Percentiles rank a stretch among this genome's conserved stretches.
Evolutionary conservation across 2,797 vertebrate species (phyloP).

Genomic region (Melanogrammus aeglefinus): DNA sequence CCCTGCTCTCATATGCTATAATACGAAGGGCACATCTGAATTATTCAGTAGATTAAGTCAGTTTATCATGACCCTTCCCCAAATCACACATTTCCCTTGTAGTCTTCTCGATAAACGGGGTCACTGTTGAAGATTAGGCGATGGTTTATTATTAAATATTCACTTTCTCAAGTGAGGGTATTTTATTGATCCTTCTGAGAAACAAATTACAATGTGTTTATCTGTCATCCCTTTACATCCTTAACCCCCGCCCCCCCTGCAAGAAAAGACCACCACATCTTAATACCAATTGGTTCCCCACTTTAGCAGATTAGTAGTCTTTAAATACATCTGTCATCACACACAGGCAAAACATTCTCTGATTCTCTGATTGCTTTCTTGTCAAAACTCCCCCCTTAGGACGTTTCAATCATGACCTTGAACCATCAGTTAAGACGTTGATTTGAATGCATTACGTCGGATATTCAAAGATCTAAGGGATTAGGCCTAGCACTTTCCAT

Average conservation of each 20-base stretch:
- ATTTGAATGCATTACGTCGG: slow-evolving; percentile 35
- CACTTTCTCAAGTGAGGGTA: slow-evolving; percentile 78
- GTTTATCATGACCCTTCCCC: slow-evolving; percentile 55
- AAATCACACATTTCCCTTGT: slow-evolving; percentile 35
- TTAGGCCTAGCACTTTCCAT: slow-evolving; percentile 5
- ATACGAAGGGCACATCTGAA: slow-evolving; percentile 57
- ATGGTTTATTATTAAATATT: slow-evolving; percentile 75
- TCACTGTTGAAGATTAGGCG: slow-evolving; percentile 83
- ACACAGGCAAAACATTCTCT: slow-evolving; percentile 66
- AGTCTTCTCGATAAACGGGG: slow-evolving; percentile 75
- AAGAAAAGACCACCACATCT: slow-evolving; percentile 71
- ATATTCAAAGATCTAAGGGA: not conserved
- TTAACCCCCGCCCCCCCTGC: slow-evolving; percentile 53
- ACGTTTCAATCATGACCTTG: no score
- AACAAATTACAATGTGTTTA: slow-evolving; percentile 85
- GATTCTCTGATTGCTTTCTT: slow-evolving; percentile 68
- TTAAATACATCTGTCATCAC: slow-evolving; percentile 72
- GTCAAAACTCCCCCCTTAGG: slow-evolving; percentile 40
- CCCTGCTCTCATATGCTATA: slow-evolving; percentile 53
- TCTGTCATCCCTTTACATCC: slow-evolving; percentile 56
- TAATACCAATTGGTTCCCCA: slow-evolving; percentile 61
- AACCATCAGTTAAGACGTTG: slow-evolving; percentile 35
- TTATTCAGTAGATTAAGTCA: slow-evolving; percentile 64
- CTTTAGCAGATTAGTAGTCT: slow-evolving; percentile 79
- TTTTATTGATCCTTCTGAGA: slow-evolving; percentile 49